Evolutionary conservation across 1,140 invertebrate species (phyloP), one percentile per base, ranked within the genome.

Genomic region (Rhyzopertha dominica): DNA sequence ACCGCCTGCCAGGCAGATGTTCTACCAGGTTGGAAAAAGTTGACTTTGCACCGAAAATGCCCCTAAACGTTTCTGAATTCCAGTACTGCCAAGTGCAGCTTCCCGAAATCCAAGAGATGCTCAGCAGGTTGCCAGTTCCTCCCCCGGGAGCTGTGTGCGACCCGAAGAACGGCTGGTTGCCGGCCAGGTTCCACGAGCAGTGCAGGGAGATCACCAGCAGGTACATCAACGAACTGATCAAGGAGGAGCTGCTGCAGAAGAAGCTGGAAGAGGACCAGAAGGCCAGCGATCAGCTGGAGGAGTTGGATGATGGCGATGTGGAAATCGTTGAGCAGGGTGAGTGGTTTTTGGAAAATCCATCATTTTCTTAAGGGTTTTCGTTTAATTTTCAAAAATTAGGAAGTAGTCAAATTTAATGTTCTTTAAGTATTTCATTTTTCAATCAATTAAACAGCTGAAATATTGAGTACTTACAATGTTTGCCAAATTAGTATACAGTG

Each of bases 1-100:
- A 36, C 87, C 87, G 2, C 76, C 82, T 1, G 82, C 81, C 13
- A 67, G 84, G 29, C 87, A 90, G 68, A 85, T 88, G 75, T 88
- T 86, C 71, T 88, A 87, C 67, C 84, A 87, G 73, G 83, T 86
- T 68, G 38, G 38, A 37, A 16, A 4, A 12, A 17, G 23, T 16
- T n/a, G n/a, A n/a, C n/a, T n/a, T n/a, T n/a, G n/a, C n/a, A 18
- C 13, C 20, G 9, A 42, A 16, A 29, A 12, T 9, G 7, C 8
- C 30, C 17, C 13, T 43, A 3, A 10, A 37, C 24, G 13, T 22
- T 35, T 24, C 20, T 42, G 29, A 24, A 14, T 10, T 10, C 46
- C 68, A 91, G 79, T 83, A 88, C 57, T 88, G 85, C 60, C 87
- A 95, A 63, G 75, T 95, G 19, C 67, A 84, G n/a, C 70, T 90